Evolutionary conservation across 2,113 vertebrate species (phyloP).

Genomic region (Phalacrocorax brasilianus): DNA sequence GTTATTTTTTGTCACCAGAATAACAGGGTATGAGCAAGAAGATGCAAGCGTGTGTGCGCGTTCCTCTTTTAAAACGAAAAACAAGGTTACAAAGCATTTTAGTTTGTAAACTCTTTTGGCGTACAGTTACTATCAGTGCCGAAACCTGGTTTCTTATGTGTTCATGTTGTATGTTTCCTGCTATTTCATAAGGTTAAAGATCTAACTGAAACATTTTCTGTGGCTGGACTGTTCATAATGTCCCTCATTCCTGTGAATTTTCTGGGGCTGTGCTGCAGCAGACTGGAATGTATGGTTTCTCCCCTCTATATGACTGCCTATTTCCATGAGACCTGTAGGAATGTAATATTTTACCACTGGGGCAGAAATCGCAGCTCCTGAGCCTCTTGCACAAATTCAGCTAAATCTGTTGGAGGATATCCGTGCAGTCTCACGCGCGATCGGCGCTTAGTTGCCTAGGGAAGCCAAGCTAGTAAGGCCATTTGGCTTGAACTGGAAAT

Average conservation of each 20-base stretch:
- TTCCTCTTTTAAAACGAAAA: background rate
- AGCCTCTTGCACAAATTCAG: background rate
- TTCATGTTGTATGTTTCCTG: background rate
- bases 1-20: conserved; percentile 1
- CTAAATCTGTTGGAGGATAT: background rate
- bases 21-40: conserved; percentile 1
- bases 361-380: background rate
- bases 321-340: background rate
- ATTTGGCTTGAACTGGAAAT: background rate
- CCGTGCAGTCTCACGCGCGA: accelerated
- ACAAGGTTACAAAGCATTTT: background rate
- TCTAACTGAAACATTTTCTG: background rate
- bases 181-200: background rate
- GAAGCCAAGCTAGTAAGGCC: background rate
- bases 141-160: background rate
- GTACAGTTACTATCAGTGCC: background rate
- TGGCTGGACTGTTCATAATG: background rate
- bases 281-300: background rate
- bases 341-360: background rate
- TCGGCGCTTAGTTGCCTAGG: background rate
- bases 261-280: background rate
- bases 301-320: background rate
- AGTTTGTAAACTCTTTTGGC: background rate
- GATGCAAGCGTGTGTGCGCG: background rate
- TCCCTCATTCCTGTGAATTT: background rate